A percentile compares a stretch with the other conserved stretches of the same genome.
Conservation (phyloP, 2,888 invertebrate species). For the Nomada fucata region DNA sequence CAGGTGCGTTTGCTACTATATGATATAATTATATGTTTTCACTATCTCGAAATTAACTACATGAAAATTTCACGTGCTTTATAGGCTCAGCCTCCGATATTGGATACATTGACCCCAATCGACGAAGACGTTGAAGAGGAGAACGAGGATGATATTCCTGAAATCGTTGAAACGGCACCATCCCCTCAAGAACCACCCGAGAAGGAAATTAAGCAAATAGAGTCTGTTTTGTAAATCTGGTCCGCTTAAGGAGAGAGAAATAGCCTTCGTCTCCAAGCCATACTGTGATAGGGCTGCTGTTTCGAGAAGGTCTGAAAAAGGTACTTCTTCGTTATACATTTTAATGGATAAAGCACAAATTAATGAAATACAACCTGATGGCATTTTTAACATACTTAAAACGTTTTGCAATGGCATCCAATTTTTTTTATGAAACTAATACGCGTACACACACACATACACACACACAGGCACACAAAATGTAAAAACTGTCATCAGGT, state of each 20-base stretch:
- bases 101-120: slow-evolving; percentile 92
- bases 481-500: slow-evolving; percentile 72
- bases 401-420: slow-evolving; percentile 65
- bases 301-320: slow-evolving; percentile 68
- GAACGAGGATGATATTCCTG: slow-evolving; percentile 90
- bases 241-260: slow-evolving; percentile 60
- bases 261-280: slow-evolving; percentile 81
- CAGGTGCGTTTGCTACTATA: slow-evolving; percentile 70
- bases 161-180: slow-evolving; percentile 92
- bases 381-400: slow-evolving; percentile 72
- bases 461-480: slow-evolving; percentile 11
- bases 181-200: slow-evolving; percentile 82
- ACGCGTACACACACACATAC: slow-evolving; percentile 19
- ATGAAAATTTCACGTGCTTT: slow-evolving; percentile 25
- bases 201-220: slow-evolving; percentile 89
- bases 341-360: slow-evolving; percentile 78
- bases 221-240: slow-evolving; percentile 88
- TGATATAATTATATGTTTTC: background rate
- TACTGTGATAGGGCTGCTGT: slow-evolving; percentile 80
- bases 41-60: background rate
- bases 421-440: slow-evolving; percentile 62
- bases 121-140: slow-evolving; percentile 91
- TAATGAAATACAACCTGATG: slow-evolving; percentile 68
- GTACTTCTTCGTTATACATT: slow-evolving; percentile 72
- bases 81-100: slow-evolving; percentile 87